Percentiles rank a stretch among this genome's conserved stretches.
These are phyloP conservation scores for Drosophila aldrichi DNA, from an alignment of 2,888 invertebrate genomes.

Conservation along the genomic window DNA sequence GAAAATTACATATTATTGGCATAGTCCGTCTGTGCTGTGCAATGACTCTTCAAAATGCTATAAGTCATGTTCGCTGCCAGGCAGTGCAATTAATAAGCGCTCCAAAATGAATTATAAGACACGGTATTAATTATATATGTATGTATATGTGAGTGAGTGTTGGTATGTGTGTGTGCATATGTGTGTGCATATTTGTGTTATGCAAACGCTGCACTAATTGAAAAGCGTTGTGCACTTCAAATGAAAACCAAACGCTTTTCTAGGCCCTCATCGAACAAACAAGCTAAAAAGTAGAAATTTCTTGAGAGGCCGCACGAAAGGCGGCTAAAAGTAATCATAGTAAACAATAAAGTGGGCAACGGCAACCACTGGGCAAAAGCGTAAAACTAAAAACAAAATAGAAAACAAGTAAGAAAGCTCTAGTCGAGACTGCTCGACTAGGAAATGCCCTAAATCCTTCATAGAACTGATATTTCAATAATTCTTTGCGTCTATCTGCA, in stretches of 20 bases:
- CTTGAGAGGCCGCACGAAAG: slow-evolving; percentile 44
- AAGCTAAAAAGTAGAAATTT: slow-evolving; percentile 58
- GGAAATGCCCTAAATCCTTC: too few species aligned
- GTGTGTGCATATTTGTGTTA: slow-evolving; percentile 38
- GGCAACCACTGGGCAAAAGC: slow-evolving; percentile 26
- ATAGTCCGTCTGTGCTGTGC: slow-evolving; percentile 52
- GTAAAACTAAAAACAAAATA: not conserved
- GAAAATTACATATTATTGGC: slow-evolving; percentile 64
- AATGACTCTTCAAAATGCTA: slow-evolving; percentile 73
- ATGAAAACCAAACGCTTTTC: slow-evolving; percentile 20
- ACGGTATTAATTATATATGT: slow-evolving; percentile 41
- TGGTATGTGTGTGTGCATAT: not conserved
- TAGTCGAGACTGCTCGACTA: too few species aligned
- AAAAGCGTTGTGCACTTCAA: slow-evolving; percentile 49
- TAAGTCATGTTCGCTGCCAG: slow-evolving; percentile 57
- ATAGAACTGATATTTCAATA: too few species aligned
- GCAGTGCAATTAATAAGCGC: slow-evolving; percentile 70
- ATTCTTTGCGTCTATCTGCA: too few species aligned
- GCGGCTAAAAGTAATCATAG: slow-evolving; percentile 41
- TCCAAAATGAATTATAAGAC: slow-evolving; percentile 60
- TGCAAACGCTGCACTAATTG: slow-evolving; percentile 68
- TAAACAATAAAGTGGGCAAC: slow-evolving; percentile 24
- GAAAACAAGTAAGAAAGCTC: too few species aligned
- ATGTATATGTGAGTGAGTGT: not conserved
- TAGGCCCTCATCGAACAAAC: slow-evolving; percentile 63